Base-by-base conservation (phyloP, 2,113 vertebrate genomes). In the Cottus gobio region DNA sequence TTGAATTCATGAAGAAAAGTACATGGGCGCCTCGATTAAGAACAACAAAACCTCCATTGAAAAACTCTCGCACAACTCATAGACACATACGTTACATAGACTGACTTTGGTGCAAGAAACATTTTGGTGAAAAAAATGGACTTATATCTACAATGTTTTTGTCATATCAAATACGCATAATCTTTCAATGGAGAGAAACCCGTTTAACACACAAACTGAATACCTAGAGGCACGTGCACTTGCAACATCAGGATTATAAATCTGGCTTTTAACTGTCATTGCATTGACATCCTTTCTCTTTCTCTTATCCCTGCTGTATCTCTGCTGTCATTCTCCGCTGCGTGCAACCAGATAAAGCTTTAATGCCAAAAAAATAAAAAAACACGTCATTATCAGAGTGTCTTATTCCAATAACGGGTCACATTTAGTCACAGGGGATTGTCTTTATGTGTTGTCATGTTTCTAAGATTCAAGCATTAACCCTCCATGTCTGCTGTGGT, bases 291-390 rank as follows among this genome's bases (percentile, higher is more conserved):
- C 31, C 1, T 18, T 16, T 46, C 24, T 71, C 74, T 72, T 71
- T 82, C 10, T 56, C 52, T 56, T 10, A 82, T 79, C 72, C 61
- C 30, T 39, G 63, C 39, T 34, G 57, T 13, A 68, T 78, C 78
- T 77, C 26, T 54, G 50, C 46, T 20, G 30, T 87, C 77, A 39
- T 65, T 72, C 46, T 64, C 54, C 39, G 30, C 36, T 4, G n/a
- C 12, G n/a, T 28, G 15, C 67, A 1, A 48, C 30, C 70, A 79
- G 65, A 84, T 75, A 64, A 73, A 64, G 65, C 56, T 67, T 37
- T 34, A 46, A 2, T 31, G 28, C 4, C 15, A 54, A 26, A 56
- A 34, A 12, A 22, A 22, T 22, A 8, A 22, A 20, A 20, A 18
- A 50, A 20, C 46, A 50, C 7, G 20, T 5, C 26, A 12, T 11